These are phyloP conservation scores for Diplodus sargus DNA, from an alignment of 2,797 vertebrate species.

Conservation along the genomic window DNA sequence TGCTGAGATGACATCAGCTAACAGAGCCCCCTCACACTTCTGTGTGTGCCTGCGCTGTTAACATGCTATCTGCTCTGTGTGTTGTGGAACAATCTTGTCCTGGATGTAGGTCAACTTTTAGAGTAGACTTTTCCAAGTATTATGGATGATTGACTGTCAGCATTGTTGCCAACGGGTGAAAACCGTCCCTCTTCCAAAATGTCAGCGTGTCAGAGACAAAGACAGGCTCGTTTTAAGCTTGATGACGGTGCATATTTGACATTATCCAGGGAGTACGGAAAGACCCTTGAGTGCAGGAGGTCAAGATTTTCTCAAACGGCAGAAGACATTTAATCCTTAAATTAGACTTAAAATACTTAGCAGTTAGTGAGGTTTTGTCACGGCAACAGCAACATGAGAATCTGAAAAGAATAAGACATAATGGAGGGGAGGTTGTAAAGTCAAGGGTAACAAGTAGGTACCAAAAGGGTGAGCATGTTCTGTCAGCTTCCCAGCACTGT, in stretches of 20 bases:
- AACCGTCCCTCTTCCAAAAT: conserved; percentile 44
- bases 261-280: conserved; percentile 60
- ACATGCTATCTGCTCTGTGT: conserved; percentile 21
- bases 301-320: conserved; percentile 56
- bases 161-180: conserved; percentile 36
- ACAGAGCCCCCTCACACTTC: conserved; percentile 30
- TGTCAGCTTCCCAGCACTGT: conserved; percentile 68
- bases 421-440: neutral
- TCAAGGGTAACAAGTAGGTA: conserved; percentile 15
- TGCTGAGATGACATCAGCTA: conserved; percentile 62
- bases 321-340: conserved; percentile 60
- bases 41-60: conserved; percentile 44
- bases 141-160: conserved; percentile 32
- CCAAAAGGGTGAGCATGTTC: conserved; percentile 33
- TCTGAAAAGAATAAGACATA: conserved; percentile 14
- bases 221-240: conserved; percentile 29
- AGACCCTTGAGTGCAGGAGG: conserved; percentile 52
- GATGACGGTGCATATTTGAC: conserved; percentile 51
- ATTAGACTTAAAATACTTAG: conserved; percentile 54
- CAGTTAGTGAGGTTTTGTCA: conserved; percentile 45
- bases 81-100: conserved; percentile 25
- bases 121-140: conserved; percentile 11
- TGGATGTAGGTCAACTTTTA: conserved; percentile 30
- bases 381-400: conserved; percentile 16
- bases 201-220: conserved; percentile 50